Evolutionary conservation across 1,140 invertebrate species (phyloP).

Genomic region (Streblospio benedicti): DNA sequence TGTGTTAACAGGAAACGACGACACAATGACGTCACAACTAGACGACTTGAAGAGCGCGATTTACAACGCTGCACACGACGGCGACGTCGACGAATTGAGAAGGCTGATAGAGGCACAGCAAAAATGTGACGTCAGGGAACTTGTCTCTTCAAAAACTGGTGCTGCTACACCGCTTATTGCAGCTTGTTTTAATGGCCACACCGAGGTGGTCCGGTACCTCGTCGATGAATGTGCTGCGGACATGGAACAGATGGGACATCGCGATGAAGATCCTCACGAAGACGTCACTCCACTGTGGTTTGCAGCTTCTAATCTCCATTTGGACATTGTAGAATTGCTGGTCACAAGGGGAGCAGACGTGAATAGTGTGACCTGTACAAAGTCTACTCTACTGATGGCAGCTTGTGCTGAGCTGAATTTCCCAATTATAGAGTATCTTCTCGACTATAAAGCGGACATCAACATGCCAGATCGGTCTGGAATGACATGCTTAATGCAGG

Average conservation of each 20-base stretch:
- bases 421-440: slow-evolving; percentile 42
- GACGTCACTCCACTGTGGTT: slow-evolving; percentile 89
- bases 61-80: slow-evolving; percentile 62
- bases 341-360: slow-evolving; percentile 60
- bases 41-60: slow-evolving; percentile 51
- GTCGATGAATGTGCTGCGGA: slow-evolving; percentile 81
- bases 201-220: slow-evolving; percentile 83
- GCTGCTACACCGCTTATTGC: slow-evolving; percentile 88
- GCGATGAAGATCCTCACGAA: slow-evolving; percentile 91
- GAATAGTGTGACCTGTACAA: slow-evolving; percentile 45
- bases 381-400: slow-evolving; percentile 45
- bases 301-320: slow-evolving; percentile 69
- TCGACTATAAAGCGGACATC: slow-evolving; percentile 43
- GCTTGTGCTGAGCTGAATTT: slow-evolving; percentile 47
- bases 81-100: slow-evolving; percentile 59
- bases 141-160: slow-evolving; percentile 50
- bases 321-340: slow-evolving; percentile 68
- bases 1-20: too few relatives aligned
- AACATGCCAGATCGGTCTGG: slow-evolving; percentile 47
- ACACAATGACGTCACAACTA: too few relatives aligned
- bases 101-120: slow-evolving; percentile 57
- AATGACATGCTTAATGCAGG: slow-evolving; percentile 93
- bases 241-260: slow-evolving; percentile 79
- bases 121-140: slow-evolving; percentile 38
- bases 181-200: slow-evolving; percentile 86